Evolutionary conservation across 2,888 invertebrate species (phyloP).

Genomic region (Netelia virgata): DNA sequence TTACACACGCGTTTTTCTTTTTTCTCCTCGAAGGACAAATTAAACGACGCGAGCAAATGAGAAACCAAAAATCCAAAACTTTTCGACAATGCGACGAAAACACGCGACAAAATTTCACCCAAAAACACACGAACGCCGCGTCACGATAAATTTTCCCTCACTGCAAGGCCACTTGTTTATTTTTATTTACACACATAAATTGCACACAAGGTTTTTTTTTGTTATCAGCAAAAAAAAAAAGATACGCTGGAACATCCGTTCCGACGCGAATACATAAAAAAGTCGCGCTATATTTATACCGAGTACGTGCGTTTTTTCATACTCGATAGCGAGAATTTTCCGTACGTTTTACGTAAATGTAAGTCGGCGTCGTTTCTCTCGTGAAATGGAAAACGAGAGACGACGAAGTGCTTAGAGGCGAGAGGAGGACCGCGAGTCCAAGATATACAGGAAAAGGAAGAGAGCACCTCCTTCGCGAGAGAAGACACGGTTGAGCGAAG

Average conservation of each 20-base stretch:
- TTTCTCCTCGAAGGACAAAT: too few species aligned
- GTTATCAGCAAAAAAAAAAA: neutral
- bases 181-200: constrained; percentile 4
- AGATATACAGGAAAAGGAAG: neutral
- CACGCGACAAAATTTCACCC: neutral
- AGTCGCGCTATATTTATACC: too few species aligned
- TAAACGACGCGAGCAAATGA: too few species aligned
- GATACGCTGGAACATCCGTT: neutral
- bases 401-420: neutral
- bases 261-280: too few species aligned
- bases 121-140: neutral
- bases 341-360: too few species aligned
- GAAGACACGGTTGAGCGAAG: neutral
- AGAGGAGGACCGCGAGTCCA: neutral
- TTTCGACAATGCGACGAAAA: constrained; percentile 14
- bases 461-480: constrained; percentile 10
- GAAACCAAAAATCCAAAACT: neutral
- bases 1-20: too few species aligned
- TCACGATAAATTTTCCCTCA: neutral
- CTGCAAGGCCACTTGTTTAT: constrained; percentile 4
- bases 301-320: constrained; percentile 14
- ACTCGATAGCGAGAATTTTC: too few species aligned
- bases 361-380: too few species aligned
- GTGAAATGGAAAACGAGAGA: neutral
- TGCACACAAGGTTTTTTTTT: constrained; percentile 9